Evolutionary conservation across 2,888 invertebrate genomes (phyloP), one percentile per base, ranked within the genome.

Genomic region (Odontocolon sp.): DNA sequence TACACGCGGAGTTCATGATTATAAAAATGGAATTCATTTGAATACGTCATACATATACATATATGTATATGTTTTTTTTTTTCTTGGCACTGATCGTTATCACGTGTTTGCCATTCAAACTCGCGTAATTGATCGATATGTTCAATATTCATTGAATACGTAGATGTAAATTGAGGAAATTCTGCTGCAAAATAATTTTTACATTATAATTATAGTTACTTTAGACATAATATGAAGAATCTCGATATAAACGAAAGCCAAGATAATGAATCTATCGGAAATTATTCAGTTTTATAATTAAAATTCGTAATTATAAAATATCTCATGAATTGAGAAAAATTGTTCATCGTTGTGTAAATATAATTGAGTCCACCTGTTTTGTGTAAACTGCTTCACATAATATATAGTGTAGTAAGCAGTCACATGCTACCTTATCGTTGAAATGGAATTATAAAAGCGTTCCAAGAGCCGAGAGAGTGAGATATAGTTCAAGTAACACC

Each of bases 401-500:
- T 63, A 63, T 6, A 5, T 16, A 26, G 3, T 21, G 57, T 72
- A 23, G 56, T 36, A 59, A 21, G 40, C 67, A 31, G 52, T 11
- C 47, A 40, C 45, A 38, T 52, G 16, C 14, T 16, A 31, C 52
- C 8, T 33, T 52, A n/a, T n/a, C n/a, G n/a, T n/a, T n/a, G n/a
- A n/a, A 83, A 84, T 84, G 77, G 80, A 87, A 87, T 85, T 81
- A 82, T 79, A 78, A 78, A 78, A 70, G 23, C 6, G 16, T 38
- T 47, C 36, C 21, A 23, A 14, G 26, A n/a, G 23, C 70, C 56
- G 59, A 47, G 71, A 76, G 26, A 70, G 77, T 81, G 76, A 84
- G 85, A 83, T 83, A 86, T 85, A 82, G 82, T 85, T 81, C 85
- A 83, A 83, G 85, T 85, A 85, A 81, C 86, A 87, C 82, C 82